Base-by-base conservation (phyloP, 2,797 vertebrate species). In the Artibeus jamaicensis region DNA sequence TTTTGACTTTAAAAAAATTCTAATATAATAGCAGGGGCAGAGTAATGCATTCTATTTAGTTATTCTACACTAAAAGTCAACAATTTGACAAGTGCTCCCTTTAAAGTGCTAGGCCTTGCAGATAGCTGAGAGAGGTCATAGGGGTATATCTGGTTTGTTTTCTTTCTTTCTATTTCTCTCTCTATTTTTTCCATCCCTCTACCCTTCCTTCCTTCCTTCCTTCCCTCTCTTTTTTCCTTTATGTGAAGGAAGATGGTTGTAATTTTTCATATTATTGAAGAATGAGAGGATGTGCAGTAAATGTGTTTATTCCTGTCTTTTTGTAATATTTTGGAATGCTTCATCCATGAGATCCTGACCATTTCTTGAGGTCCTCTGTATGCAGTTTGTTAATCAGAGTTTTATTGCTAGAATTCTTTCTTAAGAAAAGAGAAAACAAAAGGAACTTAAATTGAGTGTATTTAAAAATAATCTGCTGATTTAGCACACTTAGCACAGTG, bases 391-490 rank as follows among this genome's bases (percentile, higher is more conserved):
- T 32, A 81, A 53, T 65, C 53, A 59, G 34, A 84, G 59, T 79
- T 84, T 82, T 76, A 78, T 90, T 77, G 29, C 59, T 83, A 83
- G 42, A 89, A 26, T 5, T 86, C 37, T 85, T 89, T 34, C 68
- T 91, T 79, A 91, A 84, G 68, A 82, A 55, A 73, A 82, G 67
- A 53, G 42, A 37, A 55, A 32, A 48, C 11, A 76, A 93, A 37
- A 79, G 37, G 79, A 67, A 16, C 34, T 74, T 48, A 92, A 76
- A 81, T 79, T 92, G 42, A 91, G 32, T 84, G 14, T 88, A 70
- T 89, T 94, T 86, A 68, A 82, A 87, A 89, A 62, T 77, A 91
- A 91, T 62, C 55, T 89, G n/a, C 39, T 82, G 67, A 79, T 46
- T 82, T n/a, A 86, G 76, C 57, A 94, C 10, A 86, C 39, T 79